A percentile compares a stretch with the other conserved stretches of the same genome.
Evolutionary conservation across 1,140 invertebrate genomes (phyloP).

Genomic region (Drosophila bipectinata): DNA sequence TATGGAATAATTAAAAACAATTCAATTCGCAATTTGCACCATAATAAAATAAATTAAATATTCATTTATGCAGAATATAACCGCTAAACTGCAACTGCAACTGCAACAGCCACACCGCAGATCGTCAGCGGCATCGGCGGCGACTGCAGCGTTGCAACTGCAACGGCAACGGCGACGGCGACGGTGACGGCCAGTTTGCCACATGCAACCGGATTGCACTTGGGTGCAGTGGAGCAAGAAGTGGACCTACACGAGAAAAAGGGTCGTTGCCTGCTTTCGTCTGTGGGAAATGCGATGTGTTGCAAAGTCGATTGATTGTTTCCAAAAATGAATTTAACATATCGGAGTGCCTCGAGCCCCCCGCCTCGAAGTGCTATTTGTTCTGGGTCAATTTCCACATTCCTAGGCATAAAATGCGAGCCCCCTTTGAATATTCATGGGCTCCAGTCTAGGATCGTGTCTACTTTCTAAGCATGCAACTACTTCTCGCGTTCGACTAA

Average conservation of each 20-base stretch:
- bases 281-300: slow-evolving; percentile 34
- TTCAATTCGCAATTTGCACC: slow-evolving; percentile 81
- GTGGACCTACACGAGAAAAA: slow-evolving; percentile 36
- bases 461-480: slow-evolving; percentile 59
- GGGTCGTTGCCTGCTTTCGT: slow-evolving; percentile 52
- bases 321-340: slow-evolving; percentile 4
- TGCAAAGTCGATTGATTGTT: slow-evolving; percentile 33
- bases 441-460: slow-evolving; percentile 37
- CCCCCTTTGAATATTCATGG: slow-evolving; percentile 54
- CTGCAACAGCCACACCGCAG: slow-evolving; percentile 30
- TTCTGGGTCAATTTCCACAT: slow-evolving; percentile 36
- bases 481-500: slow-evolving; percentile 69
- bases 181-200: slow-evolving; percentile 29
- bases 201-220: slow-evolving; percentile 30
- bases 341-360: background rate
- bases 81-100: slow-evolving; percentile 68
- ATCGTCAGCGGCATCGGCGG: slow-evolving; percentile 23
- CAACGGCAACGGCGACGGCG: slow-evolving; percentile 21
- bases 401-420: slow-evolving; percentile 9
- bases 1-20: slow-evolving; percentile 64
- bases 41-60: slow-evolving; percentile 74
- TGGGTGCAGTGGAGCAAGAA: slow-evolving; percentile 60
- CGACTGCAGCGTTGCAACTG: slow-evolving; percentile 34
- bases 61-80: slow-evolving; percentile 77
- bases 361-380: background rate